Conservation (phyloP, 2,888 invertebrate genomes). For the Trichogramma evanescens region DNA sequence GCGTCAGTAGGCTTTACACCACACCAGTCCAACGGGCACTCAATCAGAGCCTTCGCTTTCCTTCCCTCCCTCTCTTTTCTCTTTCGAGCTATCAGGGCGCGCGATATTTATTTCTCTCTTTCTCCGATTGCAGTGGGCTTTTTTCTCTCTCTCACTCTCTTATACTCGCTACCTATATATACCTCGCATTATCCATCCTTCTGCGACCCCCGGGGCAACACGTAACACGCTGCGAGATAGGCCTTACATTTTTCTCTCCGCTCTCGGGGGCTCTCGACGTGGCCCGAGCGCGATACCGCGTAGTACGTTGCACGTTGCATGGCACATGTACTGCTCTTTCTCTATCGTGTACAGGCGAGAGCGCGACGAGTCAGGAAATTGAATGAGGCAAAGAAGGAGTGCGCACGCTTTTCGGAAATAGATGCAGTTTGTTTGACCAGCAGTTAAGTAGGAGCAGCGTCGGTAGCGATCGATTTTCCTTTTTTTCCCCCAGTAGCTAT, state of each 20-base stretch:
- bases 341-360: neutral
- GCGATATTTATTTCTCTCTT: conserved; percentile 5
- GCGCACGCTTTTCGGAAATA: conserved; percentile 9
- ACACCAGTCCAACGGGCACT: neutral
- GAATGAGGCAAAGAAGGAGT: conserved; percentile 11
- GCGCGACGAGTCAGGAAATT: conserved; percentile 9
- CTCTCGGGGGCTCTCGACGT: neutral
- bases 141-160: too few species aligned
- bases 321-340: too few species aligned
- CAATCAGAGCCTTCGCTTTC: neutral
- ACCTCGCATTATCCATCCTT: neutral
- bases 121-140: too few species aligned
- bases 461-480: conserved; percentile 2
- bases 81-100: neutral
- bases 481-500: too few species aligned
- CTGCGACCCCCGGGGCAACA: neutral
- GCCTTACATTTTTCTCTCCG: conserved; percentile 4
- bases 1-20: too few species aligned
- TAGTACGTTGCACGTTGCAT: too few species aligned
- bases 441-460: conserved; percentile 16
- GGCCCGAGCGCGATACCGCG: too few species aligned
- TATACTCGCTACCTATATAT: too few species aligned
- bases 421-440: conserved; percentile 23
- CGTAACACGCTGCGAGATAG: neutral
- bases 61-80: neutral